Evolutionary conservation across 35 echinoderm and acorn worm genomes (phyloP), one percentile per base, ranked within the genome.

Genomic region (Ophiothrix spiculata): DNA sequence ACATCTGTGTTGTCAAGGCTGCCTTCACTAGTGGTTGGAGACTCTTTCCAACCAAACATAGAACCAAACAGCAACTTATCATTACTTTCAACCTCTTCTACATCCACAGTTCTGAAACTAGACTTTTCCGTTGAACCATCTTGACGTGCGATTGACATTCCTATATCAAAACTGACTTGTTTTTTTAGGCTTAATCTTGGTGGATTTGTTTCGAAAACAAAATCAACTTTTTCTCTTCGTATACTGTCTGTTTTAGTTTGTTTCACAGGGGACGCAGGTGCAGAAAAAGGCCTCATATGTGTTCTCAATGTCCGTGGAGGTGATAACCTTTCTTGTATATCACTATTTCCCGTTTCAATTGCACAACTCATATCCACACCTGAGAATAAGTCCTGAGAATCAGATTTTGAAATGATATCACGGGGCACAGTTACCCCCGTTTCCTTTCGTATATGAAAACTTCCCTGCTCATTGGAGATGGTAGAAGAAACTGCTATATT

Each of bases 101-200:
- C 29, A 15, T 69, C 29, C 60, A 25, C 25, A 25, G 60, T 69
- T 2, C 8, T 1, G 29, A 69, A 69, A 69, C 60, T 10, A 28
- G 25, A 10, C 60, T 69, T 69, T 28, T 69, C 60, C 29, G 4
- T 69, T 69, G 42, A 25, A 2, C 60, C 60, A 69, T 69, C 60
- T 4, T 25, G 16, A 69, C 29, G 60, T 4, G 29, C 1, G 29
- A 69, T 28, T 12, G 60, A 69, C 25, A n/a, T 69, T 4, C 29
- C 60, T 28, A 69, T 28, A 69, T 69, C 60, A 69, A 69, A 69
- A 69, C 60, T 69, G 60, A 69, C 60, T n/a, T 69, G 60, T 69
- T 69, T 69, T 28, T 69, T 69, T 15, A 69, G 8, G 60, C 60
- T 69, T 69, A 69, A 69, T 69, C 60, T 6, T 25, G 60, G 60